Evolutionary conservation across 2,797 vertebrate species (phyloP).

Genomic region (Microctenopoma steveboyesi): DNA sequence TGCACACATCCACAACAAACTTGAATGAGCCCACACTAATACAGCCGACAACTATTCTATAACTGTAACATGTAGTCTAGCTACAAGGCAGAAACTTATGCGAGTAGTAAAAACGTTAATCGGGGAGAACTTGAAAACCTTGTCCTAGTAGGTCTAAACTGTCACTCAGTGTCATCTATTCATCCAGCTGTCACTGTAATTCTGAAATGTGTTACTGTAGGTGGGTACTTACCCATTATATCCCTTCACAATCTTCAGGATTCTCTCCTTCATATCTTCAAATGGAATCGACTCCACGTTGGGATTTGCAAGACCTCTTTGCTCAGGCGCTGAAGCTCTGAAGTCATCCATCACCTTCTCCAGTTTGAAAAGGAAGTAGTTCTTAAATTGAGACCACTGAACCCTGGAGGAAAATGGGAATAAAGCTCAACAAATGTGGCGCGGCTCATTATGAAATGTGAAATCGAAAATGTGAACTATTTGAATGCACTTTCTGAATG

Average conservation of each 20-base stretch:
- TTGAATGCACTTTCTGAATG: too few relatives aligned
- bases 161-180: neutral
- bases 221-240: slow-evolving; percentile 91
- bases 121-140: too few relatives aligned
- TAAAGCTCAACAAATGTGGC: neutral
- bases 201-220: neutral
- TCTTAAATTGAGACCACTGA: slow-evolving; percentile 98
- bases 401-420: slow-evolving; percentile 81
- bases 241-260: slow-evolving; percentile 96
- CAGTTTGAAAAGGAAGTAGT: slow-evolving; percentile 98
- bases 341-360: slow-evolving; percentile 99
- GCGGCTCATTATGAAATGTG: neutral
- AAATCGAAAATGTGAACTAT: neutral
- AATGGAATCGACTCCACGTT: slow-evolving; percentile 98
- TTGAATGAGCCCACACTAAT: too few relatives aligned
- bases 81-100: too few relatives aligned
- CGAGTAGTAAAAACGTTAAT: too few relatives aligned
- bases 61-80: too few relatives aligned
- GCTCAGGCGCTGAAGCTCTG: slow-evolving; percentile 92
- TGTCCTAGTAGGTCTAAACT: too few relatives aligned
- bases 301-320: slow-evolving; percentile 92
- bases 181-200: too few relatives aligned
- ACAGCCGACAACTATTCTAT: too few relatives aligned
- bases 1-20: too few relatives aligned
- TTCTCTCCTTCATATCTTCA: slow-evolving; percentile 99